phyloP scores from a whole-genome alignment of 1,140 invertebrate species.

The Sipha flava region DNA sequence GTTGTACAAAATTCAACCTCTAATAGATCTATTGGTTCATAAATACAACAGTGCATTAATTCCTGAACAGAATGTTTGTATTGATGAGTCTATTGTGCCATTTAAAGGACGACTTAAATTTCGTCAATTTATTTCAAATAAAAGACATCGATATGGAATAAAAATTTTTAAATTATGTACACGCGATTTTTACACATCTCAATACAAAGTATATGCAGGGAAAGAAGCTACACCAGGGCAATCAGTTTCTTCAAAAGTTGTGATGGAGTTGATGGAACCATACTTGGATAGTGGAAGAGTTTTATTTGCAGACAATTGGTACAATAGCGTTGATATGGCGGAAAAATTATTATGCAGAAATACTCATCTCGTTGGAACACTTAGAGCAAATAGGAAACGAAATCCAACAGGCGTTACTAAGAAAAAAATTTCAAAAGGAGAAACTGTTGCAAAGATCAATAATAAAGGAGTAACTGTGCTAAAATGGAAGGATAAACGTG shows the following conservation, averaged over 20 bases:
- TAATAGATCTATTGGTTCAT: too few relatives aligned
- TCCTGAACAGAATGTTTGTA: constrained; percentile 37
- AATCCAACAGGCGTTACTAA: constrained; percentile 17
- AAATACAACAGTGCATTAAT: neutral
- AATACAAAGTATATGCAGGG: constrained; percentile 39
- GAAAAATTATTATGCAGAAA: constrained; percentile 15
- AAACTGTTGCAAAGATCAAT: neutral
- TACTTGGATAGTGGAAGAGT: constrained; percentile 31
- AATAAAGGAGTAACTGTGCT: constrained; percentile 34
- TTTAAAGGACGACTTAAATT: constrained; percentile 42
- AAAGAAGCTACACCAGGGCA: constrained; percentile 27
- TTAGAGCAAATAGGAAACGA: constrained; percentile 33
- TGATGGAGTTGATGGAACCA: constrained; percentile 34
- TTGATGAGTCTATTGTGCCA: constrained; percentile 43
- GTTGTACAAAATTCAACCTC: neutral
- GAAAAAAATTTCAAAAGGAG: constrained; percentile 36
- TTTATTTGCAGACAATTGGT: constrained; percentile 33
- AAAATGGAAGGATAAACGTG: constrained; percentile 39
- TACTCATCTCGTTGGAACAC: constrained; percentile 34
- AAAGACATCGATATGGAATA: constrained; percentile 42
- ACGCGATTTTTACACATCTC: constrained; percentile 37
- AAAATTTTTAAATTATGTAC: constrained; percentile 42
- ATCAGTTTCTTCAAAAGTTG: constrained; percentile 35
- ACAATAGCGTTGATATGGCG: constrained; percentile 32
- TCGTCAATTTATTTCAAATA: constrained; percentile 43